Base-by-base conservation (phyloP, 64 coral and sea anemone species). In the Stichodactyla helianthus region DNA sequence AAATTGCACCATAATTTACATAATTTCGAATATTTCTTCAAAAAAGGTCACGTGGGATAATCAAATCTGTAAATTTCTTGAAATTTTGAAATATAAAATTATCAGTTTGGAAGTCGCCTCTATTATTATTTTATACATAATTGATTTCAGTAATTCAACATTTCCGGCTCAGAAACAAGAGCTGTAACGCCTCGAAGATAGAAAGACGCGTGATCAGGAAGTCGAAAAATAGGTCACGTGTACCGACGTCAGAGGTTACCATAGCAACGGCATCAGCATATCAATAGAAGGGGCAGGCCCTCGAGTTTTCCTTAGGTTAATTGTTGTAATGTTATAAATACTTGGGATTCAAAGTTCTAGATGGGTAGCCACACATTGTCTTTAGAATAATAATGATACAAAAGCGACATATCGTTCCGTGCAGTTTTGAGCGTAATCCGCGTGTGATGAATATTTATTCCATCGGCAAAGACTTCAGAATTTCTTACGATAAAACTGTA, bases 11-110 rank as follows among this genome's bases (percentile, higher is more conserved):
- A 62, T 17, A 62, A 60, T 60, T 60, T 15, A 19, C 59, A 15
- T 13, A 60, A 60, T 60, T 60, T 17, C 4, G 17, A 14, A 16
- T 65, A n/a, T 65, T 7, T n/a, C 19, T 65, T n/a, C 19, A 65
- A n/a, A 65, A n/a, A 12, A n/a, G 68, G 25, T 74, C 68, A 74
- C 68, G 68, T 74, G 68, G 68, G 8, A 74, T 74, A 74, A 74
- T 74, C 68, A 70, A 70, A 70, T 7, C 22, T 25, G 22, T 22
- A 70, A 70, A 70, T 70, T 58, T 58, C 9, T 58, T 15, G 14
- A 58, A 58, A 44, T 44, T 2, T 58, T 15, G 55, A 4, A 11
- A 9, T 9, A 58, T 58, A 58, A 58, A 58, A 58, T 58, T 11
- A 58, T 44, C 35, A 44, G 35, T 44, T 44, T 44, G 35, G 35